Conservation (phyloP, 2,113 vertebrate genomes). For the Speoplatyrhinus poulsoni region DNA sequence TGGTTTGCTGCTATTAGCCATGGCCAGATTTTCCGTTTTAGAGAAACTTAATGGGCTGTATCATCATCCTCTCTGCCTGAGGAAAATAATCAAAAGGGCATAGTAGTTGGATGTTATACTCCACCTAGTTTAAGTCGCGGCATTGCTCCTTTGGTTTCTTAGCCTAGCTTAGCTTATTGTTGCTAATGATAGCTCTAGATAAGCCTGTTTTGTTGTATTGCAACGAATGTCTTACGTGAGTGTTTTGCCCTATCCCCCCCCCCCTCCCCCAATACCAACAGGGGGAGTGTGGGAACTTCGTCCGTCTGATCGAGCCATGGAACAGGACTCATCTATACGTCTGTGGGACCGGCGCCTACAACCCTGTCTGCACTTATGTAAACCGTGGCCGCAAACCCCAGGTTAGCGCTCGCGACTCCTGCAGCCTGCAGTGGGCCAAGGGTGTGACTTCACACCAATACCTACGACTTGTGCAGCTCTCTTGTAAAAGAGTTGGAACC, state of each 20-base stretch:
- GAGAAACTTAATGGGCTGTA: slow-evolving; percentile 10
- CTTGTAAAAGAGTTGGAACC: too few species aligned
- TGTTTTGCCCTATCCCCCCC: neutral
- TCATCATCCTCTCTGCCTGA: slow-evolving; percentile 3
- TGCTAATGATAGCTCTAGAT: neutral
- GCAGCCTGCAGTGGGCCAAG: neutral
- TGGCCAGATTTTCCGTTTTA: slow-evolving; percentile 22
- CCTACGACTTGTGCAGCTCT: neutral
- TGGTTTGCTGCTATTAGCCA: slow-evolving; percentile 50
- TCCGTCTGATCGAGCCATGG: slow-evolving; percentile 97
- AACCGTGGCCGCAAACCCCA: slow-evolving; percentile 92
- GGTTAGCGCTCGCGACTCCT: slow-evolving; percentile 74
- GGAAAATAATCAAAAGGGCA: too few species aligned
- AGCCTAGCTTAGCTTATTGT: too few species aligned
- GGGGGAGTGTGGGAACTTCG: slow-evolving; percentile 97
- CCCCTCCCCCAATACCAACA: slow-evolving; percentile 50
- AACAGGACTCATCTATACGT: slow-evolving; percentile 95
- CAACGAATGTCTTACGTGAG: neutral
- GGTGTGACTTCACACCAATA: neutral
- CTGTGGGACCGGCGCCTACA: slow-evolving; percentile 96
- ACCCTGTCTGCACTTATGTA: slow-evolving; percentile 93
- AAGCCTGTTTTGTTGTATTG: neutral
- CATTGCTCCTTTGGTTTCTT: neutral
- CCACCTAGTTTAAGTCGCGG: neutral
- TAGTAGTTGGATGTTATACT: slow-evolving; percentile 24